phyloP scores from a whole-genome alignment of 2,113 vertebrate species.

The Prunella fulvescens region DNA sequence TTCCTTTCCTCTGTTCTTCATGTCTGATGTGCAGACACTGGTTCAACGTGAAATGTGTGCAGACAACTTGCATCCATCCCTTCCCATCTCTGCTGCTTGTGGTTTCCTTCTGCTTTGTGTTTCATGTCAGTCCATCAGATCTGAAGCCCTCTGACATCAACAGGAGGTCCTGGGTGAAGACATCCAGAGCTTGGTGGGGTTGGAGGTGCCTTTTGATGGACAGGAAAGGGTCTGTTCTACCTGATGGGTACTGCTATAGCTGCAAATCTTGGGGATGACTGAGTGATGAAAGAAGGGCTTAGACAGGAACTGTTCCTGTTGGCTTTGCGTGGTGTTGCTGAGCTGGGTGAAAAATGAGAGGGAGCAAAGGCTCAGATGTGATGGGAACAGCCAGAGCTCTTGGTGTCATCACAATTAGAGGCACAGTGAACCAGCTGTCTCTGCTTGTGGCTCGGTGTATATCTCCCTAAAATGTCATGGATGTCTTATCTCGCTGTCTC shows the following conservation, averaged over 20 bases:
- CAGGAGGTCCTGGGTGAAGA: neutral
- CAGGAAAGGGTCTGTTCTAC: neutral
- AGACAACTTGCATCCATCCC: neutral
- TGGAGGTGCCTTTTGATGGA: neutral
- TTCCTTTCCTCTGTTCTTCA: neutral
- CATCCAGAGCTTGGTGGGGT: neutral
- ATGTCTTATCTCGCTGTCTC: neutral
- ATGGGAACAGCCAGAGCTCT: neutral
- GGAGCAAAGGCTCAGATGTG: neutral
- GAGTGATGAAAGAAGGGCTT: neutral
- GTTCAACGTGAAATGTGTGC: neutral
- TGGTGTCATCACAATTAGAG: neutral
- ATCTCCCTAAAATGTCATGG: neutral
- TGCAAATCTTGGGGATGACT: neutral
- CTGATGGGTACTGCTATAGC: neutral
- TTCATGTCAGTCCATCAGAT: neutral
- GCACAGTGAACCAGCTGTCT: neutral
- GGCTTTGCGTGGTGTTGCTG: neutral
- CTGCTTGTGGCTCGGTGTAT: neutral
- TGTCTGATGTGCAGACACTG: neutral
- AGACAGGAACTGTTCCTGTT: neutral
- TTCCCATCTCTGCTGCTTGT: neutral
- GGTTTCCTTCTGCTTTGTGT: neutral
- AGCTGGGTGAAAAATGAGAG: neutral
- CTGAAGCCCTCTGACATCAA: neutral